Base-by-base conservation (phyloP, 1,140 invertebrate genomes). In the Xylocopa sonorina region DNA sequence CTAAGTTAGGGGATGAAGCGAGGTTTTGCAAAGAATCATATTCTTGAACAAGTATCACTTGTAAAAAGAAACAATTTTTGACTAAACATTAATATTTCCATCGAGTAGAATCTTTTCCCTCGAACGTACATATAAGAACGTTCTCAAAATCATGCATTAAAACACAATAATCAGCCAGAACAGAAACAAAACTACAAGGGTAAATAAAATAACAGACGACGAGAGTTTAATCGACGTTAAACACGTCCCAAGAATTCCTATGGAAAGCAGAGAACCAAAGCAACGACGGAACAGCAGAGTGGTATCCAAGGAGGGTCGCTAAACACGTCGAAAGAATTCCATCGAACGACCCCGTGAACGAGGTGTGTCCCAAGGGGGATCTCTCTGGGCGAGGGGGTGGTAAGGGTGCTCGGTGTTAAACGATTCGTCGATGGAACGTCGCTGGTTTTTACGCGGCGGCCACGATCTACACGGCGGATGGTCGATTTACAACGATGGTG, bases 401-500 rank as follows among this genome's bases (percentile, higher is more conserved):
- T 57, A 58, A 68, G 58, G 18, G 38, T 57, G 27, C 29, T 57
- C 57, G 53, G 2, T 16, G 53, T 76, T 84, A 77, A 85, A 85
- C 83, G 83, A 76, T 76, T 80, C 83, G 67, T 69, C 24, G 50
- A 51, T 80, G 77, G 81, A 83, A 80, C 50, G 58, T 81, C 79
- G 81, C 27, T 32, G 58, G 67, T 85, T 85, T 85, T 85, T 81
- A 85, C 63, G 79, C 58, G 55, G 64, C 53, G 53, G 73, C 81
- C 68, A 69, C 51, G 63, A 76, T 84, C 78, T 50, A 43, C 74
- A 51, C 32, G 41, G 18, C 21, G 27, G 0, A 34, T 46, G 68
- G 46, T 84, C 83, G 82, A 81, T 85, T 85, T 85, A 84, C 83
- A 85, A 68, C 64, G 64, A n/a, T n/a, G n/a, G n/a, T n/a, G n/a